These are phyloP conservation scores for Erebia epiphron DNA, from an alignment of 2,888 invertebrate genomes.

Conservation along the genomic window DNA sequence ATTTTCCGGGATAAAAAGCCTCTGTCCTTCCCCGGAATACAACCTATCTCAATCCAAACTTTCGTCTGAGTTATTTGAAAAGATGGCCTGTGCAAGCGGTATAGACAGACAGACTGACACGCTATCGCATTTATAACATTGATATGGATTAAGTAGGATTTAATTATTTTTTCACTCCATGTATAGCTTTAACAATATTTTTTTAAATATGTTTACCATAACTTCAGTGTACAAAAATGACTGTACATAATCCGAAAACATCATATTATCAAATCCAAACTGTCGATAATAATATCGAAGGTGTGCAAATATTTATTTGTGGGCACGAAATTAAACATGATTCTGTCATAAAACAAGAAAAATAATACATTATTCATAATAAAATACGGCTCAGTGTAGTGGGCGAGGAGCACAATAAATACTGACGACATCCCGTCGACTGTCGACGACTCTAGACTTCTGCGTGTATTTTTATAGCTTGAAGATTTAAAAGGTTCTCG, in stretches of 20 bases:
- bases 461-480: slow-evolving; percentile 42
- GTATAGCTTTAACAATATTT: no score
- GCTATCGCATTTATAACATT: no score
- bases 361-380: slow-evolving; percentile 50
- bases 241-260: slow-evolving; percentile 6
- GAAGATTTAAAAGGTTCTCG: slow-evolving; percentile 26
- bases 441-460: slow-evolving; percentile 28
- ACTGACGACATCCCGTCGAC: slow-evolving; percentile 44
- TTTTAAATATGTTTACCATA: no score
- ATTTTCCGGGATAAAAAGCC: no score
- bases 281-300: slow-evolving; percentile 3
- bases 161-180: no score
- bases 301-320: slow-evolving; percentile 48
- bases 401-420: slow-evolving; percentile 47
- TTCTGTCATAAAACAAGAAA: slow-evolving; percentile 57
- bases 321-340: slow-evolving; percentile 53
- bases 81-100: no score
- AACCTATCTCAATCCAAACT: no score
- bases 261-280: background rate
- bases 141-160: no score
- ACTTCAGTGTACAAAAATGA: background rate
- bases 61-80: no score
- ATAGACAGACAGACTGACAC: no score
- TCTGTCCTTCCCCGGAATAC: no score
- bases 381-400: slow-evolving; percentile 41